Conservation (phyloP, 1,140 invertebrate species). For the Sycobia sp. region DNA sequence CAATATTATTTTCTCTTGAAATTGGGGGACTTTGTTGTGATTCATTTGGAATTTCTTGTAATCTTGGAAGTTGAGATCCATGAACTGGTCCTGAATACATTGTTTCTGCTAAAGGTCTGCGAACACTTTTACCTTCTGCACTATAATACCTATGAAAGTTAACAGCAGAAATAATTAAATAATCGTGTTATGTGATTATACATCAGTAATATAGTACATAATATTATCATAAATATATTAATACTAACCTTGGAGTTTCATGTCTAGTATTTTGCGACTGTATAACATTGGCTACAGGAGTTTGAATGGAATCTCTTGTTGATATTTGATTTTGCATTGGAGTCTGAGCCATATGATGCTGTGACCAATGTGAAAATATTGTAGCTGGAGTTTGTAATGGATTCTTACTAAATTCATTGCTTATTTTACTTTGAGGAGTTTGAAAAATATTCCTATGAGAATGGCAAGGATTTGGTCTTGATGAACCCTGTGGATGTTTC, state of each 20-base stretch:
- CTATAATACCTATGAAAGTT: constrained; percentile 39
- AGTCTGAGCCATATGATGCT: constrained; percentile 43
- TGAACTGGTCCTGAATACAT: constrained; percentile 15
- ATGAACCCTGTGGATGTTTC: constrained; percentile 42
- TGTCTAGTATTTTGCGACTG: constrained; percentile 34
- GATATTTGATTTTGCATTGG: constrained; percentile 39
- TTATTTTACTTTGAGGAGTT: constrained; percentile 47
- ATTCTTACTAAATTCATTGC: constrained; percentile 35
- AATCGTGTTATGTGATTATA: not conserved
- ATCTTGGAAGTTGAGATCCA: constrained; percentile 27
- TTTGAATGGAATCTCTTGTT: constrained; percentile 35
- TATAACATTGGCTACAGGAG: constrained; percentile 38
- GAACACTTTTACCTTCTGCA: constrained; percentile 39
- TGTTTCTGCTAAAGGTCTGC: constrained; percentile 48
- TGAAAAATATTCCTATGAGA: constrained; percentile 53
- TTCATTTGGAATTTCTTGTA: constrained; percentile 30
- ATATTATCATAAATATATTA: constrained; percentile 2
- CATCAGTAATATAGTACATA: not conserved
- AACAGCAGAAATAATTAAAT: not conserved
- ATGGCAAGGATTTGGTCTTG: constrained; percentile 44
- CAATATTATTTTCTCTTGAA: constrained; percentile 4
- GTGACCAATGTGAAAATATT: constrained; percentile 43
- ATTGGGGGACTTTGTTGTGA: constrained; percentile 6
- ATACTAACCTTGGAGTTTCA: constrained; percentile 44
- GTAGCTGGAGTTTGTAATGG: constrained; percentile 46